These are phyloP conservation scores for Zaprionus nigranus DNA, from an alignment of 1,140 invertebrate genomes.

Conservation along the genomic window DNA sequence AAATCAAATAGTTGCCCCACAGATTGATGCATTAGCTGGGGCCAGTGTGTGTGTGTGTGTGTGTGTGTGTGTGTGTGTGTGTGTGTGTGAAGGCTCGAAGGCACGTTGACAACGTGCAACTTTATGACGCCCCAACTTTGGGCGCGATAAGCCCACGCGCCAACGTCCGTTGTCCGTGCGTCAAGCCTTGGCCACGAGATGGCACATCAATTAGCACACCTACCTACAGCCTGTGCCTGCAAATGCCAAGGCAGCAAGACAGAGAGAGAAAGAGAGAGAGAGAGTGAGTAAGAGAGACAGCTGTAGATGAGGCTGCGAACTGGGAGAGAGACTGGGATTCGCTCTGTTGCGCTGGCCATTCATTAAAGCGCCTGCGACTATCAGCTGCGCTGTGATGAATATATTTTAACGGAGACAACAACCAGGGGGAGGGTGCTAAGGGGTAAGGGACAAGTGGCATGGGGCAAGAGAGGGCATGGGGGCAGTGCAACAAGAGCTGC, in stretches of 20 bases:
- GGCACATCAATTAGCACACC: conserved; percentile 82
- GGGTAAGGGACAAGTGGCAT: background rate
- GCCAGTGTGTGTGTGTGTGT: conserved; percentile 7
- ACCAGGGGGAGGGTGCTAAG: conserved; percentile 22
- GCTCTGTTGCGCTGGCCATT: conserved; percentile 54
- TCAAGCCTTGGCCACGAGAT: conserved; percentile 59
- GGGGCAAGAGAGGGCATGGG: background rate
- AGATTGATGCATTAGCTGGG: conserved; percentile 54
- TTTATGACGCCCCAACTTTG: conserved; percentile 61
- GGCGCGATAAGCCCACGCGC: conserved; percentile 78
- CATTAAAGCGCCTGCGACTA: conserved; percentile 69
- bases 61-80: background rate
- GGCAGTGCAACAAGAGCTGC: conserved; percentile 33
- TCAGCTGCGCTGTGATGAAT: conserved; percentile 72
- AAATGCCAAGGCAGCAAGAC: background rate
- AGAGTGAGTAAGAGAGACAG: background rate
- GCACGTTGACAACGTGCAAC: conserved; percentile 70
- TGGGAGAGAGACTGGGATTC: background rate
- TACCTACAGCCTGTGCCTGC: conserved; percentile 51
- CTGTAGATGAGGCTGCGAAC: conserved; percentile 11
- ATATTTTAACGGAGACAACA: conserved; percentile 74
- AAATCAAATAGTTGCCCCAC: conserved; percentile 55
- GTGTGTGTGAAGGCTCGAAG: conserved; percentile 26
- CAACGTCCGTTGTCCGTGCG: conserved; percentile 37
- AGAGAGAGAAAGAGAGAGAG: background rate